phyloP scores from a whole-genome alignment of 2,888 invertebrate species.

The Prenolepis imparis region DNA sequence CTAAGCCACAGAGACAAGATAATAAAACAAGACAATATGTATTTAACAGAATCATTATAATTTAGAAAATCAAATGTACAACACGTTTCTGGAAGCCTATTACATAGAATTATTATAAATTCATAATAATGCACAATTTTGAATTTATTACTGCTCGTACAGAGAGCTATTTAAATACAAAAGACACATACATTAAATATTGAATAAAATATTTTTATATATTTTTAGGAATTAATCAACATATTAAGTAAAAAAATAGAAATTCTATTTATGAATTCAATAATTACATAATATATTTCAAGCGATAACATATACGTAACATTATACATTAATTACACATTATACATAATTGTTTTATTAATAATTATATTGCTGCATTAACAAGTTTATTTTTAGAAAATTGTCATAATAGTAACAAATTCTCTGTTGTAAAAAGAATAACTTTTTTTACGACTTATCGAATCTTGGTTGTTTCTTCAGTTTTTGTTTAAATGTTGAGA shows the following conservation, averaged over 20 bases:
- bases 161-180: not conserved
- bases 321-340: no score
- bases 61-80: not conserved
- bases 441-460: not conserved
- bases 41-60: not conserved
- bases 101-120: not conserved
- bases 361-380: not conserved
- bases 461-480: not conserved
- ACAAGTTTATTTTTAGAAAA: not conserved
- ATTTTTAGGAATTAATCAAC: not conserved
- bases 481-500: conserved; percentile 17
- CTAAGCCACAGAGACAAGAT: not conserved
- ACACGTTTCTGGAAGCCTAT: not conserved
- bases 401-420: not conserved
- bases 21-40: not conserved
- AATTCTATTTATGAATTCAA: not conserved
- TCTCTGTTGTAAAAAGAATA: not conserved
- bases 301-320: no score
- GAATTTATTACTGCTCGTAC: not conserved
- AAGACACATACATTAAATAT: conserved; percentile 7
- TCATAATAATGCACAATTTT: not conserved
- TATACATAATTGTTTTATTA: not conserved
- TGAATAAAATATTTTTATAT: not conserved
- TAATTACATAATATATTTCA: not conserved
- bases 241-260: not conserved